Evolutionary conservation across 1,140 invertebrate genomes (phyloP).

Genomic region (Drosophila arizonae): DNA sequence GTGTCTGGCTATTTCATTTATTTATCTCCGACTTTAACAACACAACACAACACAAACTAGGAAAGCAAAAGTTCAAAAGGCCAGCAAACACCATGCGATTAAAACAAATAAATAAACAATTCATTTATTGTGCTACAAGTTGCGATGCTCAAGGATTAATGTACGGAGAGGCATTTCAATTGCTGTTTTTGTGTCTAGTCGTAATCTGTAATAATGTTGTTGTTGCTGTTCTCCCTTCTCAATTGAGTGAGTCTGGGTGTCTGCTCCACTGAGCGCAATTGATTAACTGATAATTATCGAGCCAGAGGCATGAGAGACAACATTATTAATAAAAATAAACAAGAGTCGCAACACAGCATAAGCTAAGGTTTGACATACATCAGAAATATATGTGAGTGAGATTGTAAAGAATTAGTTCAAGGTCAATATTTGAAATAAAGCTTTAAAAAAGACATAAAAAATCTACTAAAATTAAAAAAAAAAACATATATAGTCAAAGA

Average conservation of each 20-base stretch:
- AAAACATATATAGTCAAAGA: background rate
- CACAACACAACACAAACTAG: conserved; percentile 7
- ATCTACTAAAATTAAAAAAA: background rate
- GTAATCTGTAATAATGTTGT: conserved; percentile 19
- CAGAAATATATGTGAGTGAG: conserved; percentile 38
- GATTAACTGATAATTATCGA: conserved; percentile 70
- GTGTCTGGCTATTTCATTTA: background rate
- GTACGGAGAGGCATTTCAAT: conserved; percentile 22
- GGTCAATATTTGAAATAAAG: conserved; percentile 53
- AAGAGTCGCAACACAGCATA: conserved; percentile 48
- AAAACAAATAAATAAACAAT: conserved; percentile 58
- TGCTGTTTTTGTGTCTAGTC: conserved; percentile 19
- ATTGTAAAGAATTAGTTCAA: conserved; percentile 61
- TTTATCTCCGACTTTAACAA: conserved; percentile 15
- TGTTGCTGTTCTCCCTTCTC: conserved; percentile 15
- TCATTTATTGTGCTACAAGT: conserved; percentile 32
- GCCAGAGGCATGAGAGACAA: conserved; percentile 9
- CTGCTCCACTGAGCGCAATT: conserved; percentile 63
- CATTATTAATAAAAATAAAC: conserved; percentile 27
- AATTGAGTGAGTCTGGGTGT: conserved; percentile 61
- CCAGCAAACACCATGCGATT: conserved; percentile 51
- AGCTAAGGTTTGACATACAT: conserved; percentile 57
- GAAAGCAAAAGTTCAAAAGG: conserved; percentile 70
- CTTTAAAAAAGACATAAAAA: conserved; percentile 19
- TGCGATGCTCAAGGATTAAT: conserved; percentile 67